A percentile compares a stretch with the other conserved stretches of the same genome.
Evolutionary conservation across 2,888 invertebrate species (phyloP).

Genomic region (Parnassius glacialis): DNA sequence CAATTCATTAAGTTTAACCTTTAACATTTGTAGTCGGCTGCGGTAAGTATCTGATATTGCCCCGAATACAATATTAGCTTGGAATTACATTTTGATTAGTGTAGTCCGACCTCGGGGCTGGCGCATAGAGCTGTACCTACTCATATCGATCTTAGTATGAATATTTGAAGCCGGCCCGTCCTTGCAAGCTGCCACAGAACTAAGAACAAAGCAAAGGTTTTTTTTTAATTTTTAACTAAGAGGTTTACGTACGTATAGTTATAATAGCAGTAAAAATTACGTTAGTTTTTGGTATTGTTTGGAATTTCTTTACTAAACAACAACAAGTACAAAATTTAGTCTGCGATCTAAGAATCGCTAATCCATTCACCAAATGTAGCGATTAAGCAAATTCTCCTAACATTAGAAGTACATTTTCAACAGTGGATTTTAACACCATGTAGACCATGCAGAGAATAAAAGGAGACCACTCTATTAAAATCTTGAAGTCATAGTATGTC

Average conservation of each 20-base stretch:
- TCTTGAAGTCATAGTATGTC: too few relatives aligned
- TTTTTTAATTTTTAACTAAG: constrained; percentile 17
- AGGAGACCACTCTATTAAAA: too few relatives aligned
- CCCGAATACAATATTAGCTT: constrained; percentile 62
- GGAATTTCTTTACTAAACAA: too few relatives aligned
- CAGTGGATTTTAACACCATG: too few relatives aligned
- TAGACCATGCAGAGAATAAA: too few relatives aligned
- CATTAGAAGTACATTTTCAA: too few relatives aligned
- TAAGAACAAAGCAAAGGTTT: constrained; percentile 30
- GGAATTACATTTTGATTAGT: constrained; percentile 72
- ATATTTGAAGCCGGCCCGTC: constrained; percentile 71
- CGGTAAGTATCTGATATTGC: constrained; percentile 41
- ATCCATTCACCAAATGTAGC: too few relatives aligned
- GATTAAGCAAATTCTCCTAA: too few relatives aligned
- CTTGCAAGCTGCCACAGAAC: constrained; percentile 58
- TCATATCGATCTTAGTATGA: constrained; percentile 75
- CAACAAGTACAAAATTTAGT: too few relatives aligned
- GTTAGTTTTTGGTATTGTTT: too few relatives aligned
- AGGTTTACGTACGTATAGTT: neutral
- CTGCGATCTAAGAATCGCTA: too few relatives aligned
- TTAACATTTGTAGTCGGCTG: constrained; percentile 38
- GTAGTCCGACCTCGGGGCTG: constrained; percentile 57
- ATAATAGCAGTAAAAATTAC: too few relatives aligned
- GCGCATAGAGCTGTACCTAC: constrained; percentile 55
- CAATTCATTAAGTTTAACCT: constrained; percentile 45